phyloP scores from a whole-genome alignment of 2,888 invertebrate genomes.

The Volucella zonaria region DNA sequence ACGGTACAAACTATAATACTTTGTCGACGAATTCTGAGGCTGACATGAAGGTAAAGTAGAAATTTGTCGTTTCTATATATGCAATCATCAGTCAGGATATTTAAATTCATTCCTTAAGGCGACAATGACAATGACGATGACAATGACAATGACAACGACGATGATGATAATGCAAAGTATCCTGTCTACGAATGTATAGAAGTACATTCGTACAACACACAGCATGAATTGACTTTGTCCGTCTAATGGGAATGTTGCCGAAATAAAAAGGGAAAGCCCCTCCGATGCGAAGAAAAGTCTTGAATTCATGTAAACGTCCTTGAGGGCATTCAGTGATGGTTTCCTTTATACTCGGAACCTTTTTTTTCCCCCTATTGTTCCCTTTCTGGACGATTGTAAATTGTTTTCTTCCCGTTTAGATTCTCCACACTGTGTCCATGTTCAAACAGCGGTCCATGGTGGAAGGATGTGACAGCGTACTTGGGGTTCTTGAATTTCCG shows the following conservation, averaged over 20 bases:
- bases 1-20: slow-evolving; percentile 15
- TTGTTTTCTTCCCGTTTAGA: slow-evolving; percentile 71
- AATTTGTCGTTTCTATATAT: slow-evolving; percentile 15
- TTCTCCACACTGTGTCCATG: slow-evolving; percentile 43
- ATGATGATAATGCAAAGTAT: slow-evolving; percentile 49
- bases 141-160: slow-evolving; percentile 23
- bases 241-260: slow-evolving; percentile 53
- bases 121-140: slow-evolving; percentile 8
- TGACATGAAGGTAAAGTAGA: slow-evolving; percentile 35
- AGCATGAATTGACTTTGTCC: slow-evolving; percentile 66
- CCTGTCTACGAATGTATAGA: background rate
- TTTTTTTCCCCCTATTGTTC: slow-evolving; percentile 2
- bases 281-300: slow-evolving; percentile 8
- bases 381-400: slow-evolving; percentile 64
- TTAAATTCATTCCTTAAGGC: slow-evolving; percentile 65
- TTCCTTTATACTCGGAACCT: slow-evolving; percentile 39
- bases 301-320: slow-evolving; percentile 67
- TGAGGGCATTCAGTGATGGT: slow-evolving; percentile 62
- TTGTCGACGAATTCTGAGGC: slow-evolving; percentile 17
- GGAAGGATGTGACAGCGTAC: background rate
- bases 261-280: slow-evolving; percentile 2
- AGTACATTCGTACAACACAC: slow-evolving; percentile 17
- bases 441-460: background rate
- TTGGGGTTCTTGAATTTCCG: background rate
- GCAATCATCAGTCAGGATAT: slow-evolving; percentile 67